Percentiles rank a stretch among this genome's conserved stretches.
Conservation (phyloP, 2,113 vertebrate species). For the Megaceryle maxima region DNA sequence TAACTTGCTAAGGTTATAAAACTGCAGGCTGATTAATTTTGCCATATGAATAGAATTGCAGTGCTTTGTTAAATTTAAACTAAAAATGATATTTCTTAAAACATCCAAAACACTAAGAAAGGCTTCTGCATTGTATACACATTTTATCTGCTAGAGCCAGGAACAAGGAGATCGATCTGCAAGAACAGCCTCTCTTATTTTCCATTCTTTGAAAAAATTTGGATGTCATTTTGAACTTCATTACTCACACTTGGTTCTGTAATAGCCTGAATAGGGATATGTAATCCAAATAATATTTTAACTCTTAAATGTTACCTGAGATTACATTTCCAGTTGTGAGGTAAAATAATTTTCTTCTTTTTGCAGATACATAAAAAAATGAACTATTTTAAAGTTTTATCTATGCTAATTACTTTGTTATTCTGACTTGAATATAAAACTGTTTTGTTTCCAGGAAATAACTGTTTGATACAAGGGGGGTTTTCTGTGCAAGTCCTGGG, state of each 20-base stretch:
- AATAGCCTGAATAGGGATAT: neutral
- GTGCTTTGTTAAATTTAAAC: neutral
- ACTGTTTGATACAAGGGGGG: neutral
- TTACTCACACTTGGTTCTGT: neutral
- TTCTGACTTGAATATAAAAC: neutral
- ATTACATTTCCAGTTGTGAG: neutral
- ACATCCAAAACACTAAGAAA: neutral
- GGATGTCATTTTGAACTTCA: neutral
- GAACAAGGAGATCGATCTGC: neutral
- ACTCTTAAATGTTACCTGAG: neutral
- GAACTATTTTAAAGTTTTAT: neutral
- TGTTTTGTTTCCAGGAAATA: neutral
- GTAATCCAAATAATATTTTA: neutral
- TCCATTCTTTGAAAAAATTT: neutral
- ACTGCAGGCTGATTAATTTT: neutral
- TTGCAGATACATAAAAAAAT: neutral
- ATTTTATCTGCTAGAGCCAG: neutral
- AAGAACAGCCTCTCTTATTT: neutral
- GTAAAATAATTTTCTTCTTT: neutral
- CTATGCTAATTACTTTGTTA: neutral
- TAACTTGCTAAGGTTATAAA: neutral
- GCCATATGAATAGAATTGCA: neutral
- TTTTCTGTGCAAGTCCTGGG: neutral
- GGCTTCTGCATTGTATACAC: fast-evolving
- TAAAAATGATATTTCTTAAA: neutral